Evolutionary conservation across 2,888 invertebrate genomes (phyloP).

Genomic region (Scaptomyza caliginosa): DNA sequence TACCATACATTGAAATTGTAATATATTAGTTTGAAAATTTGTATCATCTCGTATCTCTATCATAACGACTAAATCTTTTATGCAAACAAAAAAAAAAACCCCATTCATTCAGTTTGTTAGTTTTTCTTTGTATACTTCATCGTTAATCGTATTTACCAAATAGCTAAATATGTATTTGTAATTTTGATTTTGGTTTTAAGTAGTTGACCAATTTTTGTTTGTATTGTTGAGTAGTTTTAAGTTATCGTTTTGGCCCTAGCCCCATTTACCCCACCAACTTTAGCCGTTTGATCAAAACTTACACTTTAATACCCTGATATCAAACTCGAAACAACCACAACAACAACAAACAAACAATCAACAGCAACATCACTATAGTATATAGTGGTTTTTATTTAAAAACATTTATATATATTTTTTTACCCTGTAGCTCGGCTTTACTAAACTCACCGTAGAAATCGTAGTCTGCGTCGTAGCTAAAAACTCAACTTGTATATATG

Average conservation of each 20-base stretch:
- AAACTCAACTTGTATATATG: conserved; percentile 78
- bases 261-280: conserved; percentile 17
- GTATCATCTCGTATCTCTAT: conserved; percentile 43
- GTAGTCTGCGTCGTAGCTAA: conserved; percentile 68
- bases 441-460: conserved; percentile 76
- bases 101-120: conserved; percentile 58
- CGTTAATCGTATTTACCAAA: conserved; percentile 32
- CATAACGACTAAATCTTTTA: conserved; percentile 40
- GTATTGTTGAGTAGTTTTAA: conserved; percentile 54
- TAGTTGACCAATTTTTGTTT: conserved; percentile 37
- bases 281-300: conserved; percentile 45
- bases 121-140: conserved; percentile 43
- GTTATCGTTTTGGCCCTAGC: conserved; percentile 40
- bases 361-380: conserved; percentile 22
- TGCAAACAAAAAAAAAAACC: conserved; percentile 5
- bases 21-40: conserved; percentile 55
- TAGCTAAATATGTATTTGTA: conserved; percentile 58
- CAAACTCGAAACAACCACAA: conserved; percentile 40
- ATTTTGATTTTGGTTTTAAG: conserved; percentile 54
- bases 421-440: conserved; percentile 75
- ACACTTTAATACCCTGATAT: conserved; percentile 56
- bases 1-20: conserved; percentile 53
- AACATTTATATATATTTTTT: conserved; percentile 31
- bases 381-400: conserved; percentile 33
- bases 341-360: conserved; percentile 43